Conservation (phyloP, 2,797 vertebrate species). For the Muraenolepis orangiensis region DNA sequence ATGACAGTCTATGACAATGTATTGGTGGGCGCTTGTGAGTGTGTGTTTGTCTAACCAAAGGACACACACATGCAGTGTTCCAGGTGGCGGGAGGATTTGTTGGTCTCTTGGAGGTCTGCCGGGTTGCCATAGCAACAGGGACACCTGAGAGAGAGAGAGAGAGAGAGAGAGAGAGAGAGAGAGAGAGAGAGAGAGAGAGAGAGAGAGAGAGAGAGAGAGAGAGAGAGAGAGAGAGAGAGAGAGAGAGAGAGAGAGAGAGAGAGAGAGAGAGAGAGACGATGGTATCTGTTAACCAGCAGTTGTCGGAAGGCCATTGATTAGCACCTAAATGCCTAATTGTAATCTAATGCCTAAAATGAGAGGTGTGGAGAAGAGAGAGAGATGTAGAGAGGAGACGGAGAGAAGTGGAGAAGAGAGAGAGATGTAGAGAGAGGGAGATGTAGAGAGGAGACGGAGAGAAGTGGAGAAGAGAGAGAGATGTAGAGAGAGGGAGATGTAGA, state of each 20-base stretch:
- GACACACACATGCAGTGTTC: constrained; percentile 11
- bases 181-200: background rate
- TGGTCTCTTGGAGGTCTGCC: constrained; percentile 42
- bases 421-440: background rate
- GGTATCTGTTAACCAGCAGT: too few relatives aligned
- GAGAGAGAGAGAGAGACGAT: background rate
- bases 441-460: too few relatives aligned
- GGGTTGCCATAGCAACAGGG: constrained; percentile 61
- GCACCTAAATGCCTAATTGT: too few relatives aligned
- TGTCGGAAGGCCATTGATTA: too few relatives aligned
- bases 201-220: background rate
- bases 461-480: background rate
- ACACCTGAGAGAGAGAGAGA: constrained; percentile 35
- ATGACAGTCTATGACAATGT: background rate
- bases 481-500: background rate
- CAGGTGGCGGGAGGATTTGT: constrained; percentile 35
- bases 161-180: background rate
- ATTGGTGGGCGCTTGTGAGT: background rate
- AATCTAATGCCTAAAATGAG: too few relatives aligned
- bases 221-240: background rate
- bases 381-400: background rate
- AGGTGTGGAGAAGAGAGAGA: too few relatives aligned
- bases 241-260: too few relatives aligned
- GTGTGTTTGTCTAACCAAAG: constrained; percentile 1
- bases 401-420: background rate